Percentiles rank a stretch among this genome's conserved stretches.
phyloP scores from a whole-genome alignment of 1,140 invertebrate genomes.

The Steinernema khuongi region DNA sequence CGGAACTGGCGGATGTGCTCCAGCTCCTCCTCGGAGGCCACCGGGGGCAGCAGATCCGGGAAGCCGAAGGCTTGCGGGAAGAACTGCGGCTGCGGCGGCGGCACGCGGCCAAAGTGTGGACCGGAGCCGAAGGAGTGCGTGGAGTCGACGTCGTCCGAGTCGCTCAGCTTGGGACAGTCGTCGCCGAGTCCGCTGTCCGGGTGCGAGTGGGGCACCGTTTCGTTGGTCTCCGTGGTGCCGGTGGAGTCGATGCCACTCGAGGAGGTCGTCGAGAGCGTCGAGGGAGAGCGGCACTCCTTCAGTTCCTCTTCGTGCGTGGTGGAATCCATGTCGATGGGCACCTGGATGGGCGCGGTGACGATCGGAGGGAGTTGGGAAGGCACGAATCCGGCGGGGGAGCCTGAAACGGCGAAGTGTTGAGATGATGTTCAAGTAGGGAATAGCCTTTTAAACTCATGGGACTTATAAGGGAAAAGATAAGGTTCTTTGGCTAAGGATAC shows the following conservation, averaged over 20 bases:
- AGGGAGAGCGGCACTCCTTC: neutral
- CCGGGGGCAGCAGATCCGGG: neutral
- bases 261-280: conserved; percentile 2
- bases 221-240: neutral
- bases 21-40: neutral
- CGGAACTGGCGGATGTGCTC: neutral
- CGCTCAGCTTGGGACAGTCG: neutral
- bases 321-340: neutral
- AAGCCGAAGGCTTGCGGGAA: neutral
- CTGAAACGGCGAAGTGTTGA: too few species aligned
- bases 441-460: too few species aligned
- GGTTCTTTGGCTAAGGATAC: too few species aligned
- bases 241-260: conserved; percentile 6
- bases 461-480: too few species aligned
- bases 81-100: neutral
- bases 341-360: neutral
- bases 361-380: too few species aligned
- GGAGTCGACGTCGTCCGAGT: conserved; percentile 3
- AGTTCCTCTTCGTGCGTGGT: neutral
- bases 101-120: neutral
- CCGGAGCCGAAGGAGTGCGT: neutral
- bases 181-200: neutral
- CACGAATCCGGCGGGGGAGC: too few species aligned
- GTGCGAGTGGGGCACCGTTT: neutral
- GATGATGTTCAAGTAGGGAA: too few species aligned